These are phyloP conservation scores for Neodiprion lecontei DNA, from an alignment of 1,140 invertebrate species.

Conservation along the genomic window DNA sequence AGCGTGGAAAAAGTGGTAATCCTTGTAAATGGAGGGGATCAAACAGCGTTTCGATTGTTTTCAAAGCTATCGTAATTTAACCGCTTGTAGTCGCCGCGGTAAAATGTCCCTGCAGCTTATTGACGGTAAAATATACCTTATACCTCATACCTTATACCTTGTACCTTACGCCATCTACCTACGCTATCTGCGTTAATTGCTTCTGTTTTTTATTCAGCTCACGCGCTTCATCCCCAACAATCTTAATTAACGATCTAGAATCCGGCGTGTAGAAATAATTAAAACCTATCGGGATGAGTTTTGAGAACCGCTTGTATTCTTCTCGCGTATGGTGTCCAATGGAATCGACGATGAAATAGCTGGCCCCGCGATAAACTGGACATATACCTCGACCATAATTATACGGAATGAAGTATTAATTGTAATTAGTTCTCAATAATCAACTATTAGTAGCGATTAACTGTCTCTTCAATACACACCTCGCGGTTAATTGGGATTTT, in stretches of 20 bases:
- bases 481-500: constrained; percentile 11
- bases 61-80: no score
- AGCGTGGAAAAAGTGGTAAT: no score
- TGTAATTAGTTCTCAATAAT: constrained; percentile 14
- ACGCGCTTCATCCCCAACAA: constrained; percentile 8
- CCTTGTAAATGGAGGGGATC: no score
- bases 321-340: not conserved
- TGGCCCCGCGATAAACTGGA: not conserved
- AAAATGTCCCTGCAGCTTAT: not conserved
- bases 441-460: constrained; percentile 12
- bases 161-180: not conserved
- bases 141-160: not conserved
- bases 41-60: no score
- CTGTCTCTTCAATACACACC: not conserved
- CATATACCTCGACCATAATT: not conserved
- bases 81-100: not conserved
- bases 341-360: not conserved
- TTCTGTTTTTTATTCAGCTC: constrained; percentile 1
- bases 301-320: constrained; percentile 8
- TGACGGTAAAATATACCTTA: not conserved
- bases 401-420: constrained; percentile 9
- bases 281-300: constrained; percentile 11
- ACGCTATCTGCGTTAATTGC: constrained; percentile 7
- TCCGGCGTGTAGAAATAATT: constrained; percentile 10
- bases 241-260: constrained; percentile 12